Evolutionary conservation across 37 sponge, comb jelly and placozoan genomes (phyloP), one percentile per base, ranked within the genome.

Genomic region (Halichondria panicea): DNA sequence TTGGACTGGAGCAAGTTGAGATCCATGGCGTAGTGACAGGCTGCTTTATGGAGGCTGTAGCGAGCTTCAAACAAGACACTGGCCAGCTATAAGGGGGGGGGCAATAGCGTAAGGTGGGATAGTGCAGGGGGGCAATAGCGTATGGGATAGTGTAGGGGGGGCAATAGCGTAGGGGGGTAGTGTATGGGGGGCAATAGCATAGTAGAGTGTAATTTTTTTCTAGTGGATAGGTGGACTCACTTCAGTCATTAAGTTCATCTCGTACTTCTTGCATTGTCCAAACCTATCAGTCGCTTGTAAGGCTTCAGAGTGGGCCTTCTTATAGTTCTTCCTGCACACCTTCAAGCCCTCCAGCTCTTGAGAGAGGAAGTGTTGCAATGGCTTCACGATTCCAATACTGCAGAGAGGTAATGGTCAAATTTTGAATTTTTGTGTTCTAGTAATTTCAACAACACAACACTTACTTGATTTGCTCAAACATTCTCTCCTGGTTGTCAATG

Each of bases 381-480:
- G 86, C 52, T 70, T 59, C 38, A 85, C 54, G 2, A 90, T 75
- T n/a, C 81, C 91, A 41, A 80, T 68, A 37, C 85, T 84, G 41
- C 27, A 4, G 48, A 11, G 50, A 5, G 60, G 57, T 1, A 78
- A 33, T 54, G 32, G 58, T 22, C 48, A 21, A 55, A 30, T 30
- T 5, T 24, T 22, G 41, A 28, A 42, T 21, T 24, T 38, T 38
- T 3, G 2, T 22, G 3, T 5, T n/a, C n/a, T 41, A 40, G 5
- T 1, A 72, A 53, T 19, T 12, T 32, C 31, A 2, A 55, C 9
- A 52, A 25, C 19, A 15, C 15, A 48, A 48, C 15, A 52, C 71
- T 66, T 61, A 92, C 92, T 89, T 66, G 38, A 86, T 78, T 53
- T 92, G 93, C 27, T 92, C 93, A 63, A 75, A 68, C 58, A 84